phyloP scores from a whole-genome alignment of 2,888 invertebrate genomes.

The Agapostemon virescens region DNA sequence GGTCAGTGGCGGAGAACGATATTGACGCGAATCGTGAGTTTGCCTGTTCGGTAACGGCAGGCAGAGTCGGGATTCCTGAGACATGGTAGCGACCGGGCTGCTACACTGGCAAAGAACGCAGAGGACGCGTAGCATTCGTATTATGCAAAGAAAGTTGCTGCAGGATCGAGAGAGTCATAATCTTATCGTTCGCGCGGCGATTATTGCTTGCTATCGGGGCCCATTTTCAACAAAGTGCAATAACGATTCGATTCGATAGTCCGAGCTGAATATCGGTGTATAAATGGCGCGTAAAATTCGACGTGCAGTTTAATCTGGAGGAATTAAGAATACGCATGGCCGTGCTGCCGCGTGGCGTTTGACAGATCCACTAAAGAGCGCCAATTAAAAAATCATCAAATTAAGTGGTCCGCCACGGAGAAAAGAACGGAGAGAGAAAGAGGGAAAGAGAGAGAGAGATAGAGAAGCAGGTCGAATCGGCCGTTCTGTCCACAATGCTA shows the following conservation, averaged over 20 bases:
- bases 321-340: neutral
- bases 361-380: neutral
- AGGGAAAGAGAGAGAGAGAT: neutral
- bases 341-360: neutral
- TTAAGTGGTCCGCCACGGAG: neutral
- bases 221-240: neutral
- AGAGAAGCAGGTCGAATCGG: slow-evolving; percentile 58
- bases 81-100: too few species aligned
- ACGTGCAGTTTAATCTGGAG: neutral
- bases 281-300: neutral
- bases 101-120: neutral
- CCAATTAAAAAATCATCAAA: slow-evolving; percentile 16
- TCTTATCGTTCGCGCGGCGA: neutral
- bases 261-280: neutral
- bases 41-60: too few species aligned
- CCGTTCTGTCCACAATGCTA: slow-evolving; percentile 73
- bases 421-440: neutral
- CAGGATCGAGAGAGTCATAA: neutral
- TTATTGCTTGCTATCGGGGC: slow-evolving; percentile 1
- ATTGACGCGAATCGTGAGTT: too few species aligned
- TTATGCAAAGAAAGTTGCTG: neutral
- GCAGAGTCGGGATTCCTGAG: too few species aligned
- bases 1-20: too few species aligned
- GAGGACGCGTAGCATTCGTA: neutral
- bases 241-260: neutral